Evolutionary conservation across 2,797 vertebrate genomes (phyloP).

Genomic region (Halcyon leucocephala): DNA sequence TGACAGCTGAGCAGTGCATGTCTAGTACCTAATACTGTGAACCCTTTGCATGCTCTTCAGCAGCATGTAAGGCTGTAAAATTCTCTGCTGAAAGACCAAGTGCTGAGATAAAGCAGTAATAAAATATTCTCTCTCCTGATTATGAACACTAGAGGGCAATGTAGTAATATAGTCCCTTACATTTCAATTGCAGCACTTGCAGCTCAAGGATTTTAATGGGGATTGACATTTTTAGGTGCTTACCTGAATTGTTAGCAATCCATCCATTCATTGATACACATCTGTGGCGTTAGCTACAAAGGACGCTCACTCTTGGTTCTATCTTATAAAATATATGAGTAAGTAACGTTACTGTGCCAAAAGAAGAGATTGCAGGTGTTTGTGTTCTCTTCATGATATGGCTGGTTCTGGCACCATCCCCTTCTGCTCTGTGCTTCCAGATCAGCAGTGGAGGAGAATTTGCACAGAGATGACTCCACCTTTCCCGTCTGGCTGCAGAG

Average conservation of each 20-base stretch:
- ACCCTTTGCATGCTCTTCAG: neutral
- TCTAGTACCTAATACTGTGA: neutral
- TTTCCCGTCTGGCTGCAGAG: neutral
- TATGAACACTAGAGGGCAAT: slow-evolving; percentile 49
- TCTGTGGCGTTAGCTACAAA: neutral
- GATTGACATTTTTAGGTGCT: neutral
- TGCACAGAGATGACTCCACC: neutral
- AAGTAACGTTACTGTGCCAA: neutral
- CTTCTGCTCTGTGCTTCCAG: neutral
- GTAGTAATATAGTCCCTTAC: neutral
- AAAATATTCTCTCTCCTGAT: neutral
- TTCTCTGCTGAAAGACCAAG: neutral
- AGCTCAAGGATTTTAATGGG: neutral
- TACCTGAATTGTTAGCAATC: neutral
- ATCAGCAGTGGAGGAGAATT: neutral
- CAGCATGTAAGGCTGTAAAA: neutral
- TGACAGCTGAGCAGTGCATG: neutral
- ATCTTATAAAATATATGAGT: neutral
- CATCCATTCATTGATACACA: neutral
- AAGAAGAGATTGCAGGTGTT: neutral
- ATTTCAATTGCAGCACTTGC: accelerated
- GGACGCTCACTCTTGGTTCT: neutral
- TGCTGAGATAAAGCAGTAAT: neutral
- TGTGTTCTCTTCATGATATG: neutral
- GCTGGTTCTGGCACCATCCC: neutral